phyloP scores from a whole-genome alignment of 64 coral and sea anemone genomes.

The Catalaphyllia jardinei region DNA sequence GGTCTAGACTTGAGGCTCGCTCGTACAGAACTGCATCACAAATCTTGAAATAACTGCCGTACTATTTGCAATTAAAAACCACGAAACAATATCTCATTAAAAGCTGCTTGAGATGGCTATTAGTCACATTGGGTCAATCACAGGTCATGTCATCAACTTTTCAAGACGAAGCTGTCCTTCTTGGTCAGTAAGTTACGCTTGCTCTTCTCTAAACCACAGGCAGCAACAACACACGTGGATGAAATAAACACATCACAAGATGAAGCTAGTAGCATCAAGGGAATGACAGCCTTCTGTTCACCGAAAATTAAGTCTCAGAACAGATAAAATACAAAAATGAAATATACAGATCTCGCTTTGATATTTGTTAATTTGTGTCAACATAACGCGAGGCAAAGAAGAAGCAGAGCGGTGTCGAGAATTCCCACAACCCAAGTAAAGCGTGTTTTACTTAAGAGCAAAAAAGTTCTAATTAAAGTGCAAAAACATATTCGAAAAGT shows the following conservation, averaged over 20 bases:
- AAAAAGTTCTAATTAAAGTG: slow-evolving; percentile 31
- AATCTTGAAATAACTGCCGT: no score
- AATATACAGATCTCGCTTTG: slow-evolving; percentile 54
- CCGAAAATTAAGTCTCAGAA: no score
- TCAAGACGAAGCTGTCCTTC: slow-evolving; percentile 55
- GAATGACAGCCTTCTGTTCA: no score
- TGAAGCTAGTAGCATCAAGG: no score
- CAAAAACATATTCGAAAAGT: slow-evolving; percentile 43
- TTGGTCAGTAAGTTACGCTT: slow-evolving; percentile 11
- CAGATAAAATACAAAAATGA: no score
- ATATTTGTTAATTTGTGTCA: slow-evolving; percentile 52
- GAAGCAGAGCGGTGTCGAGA: no score
- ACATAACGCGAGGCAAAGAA: slow-evolving; percentile 44
- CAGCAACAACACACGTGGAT: no score
- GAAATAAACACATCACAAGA: no score
- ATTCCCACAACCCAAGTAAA: slow-evolving; percentile 54
- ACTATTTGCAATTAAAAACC: no score
- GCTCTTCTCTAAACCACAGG: no score
- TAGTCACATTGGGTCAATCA: slow-evolving; percentile 53
- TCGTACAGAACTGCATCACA: no score
- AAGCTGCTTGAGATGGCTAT: slow-evolving; percentile 57
- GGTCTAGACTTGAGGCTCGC: no score
- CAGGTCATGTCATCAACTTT: slow-evolving; percentile 42
- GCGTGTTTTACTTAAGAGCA: slow-evolving; percentile 53
- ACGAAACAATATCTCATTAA: slow-evolving; percentile 49